Evolutionary conservation across 2,888 invertebrate genomes (phyloP).

Genomic region (Drosophila nr. fundita): DNA sequence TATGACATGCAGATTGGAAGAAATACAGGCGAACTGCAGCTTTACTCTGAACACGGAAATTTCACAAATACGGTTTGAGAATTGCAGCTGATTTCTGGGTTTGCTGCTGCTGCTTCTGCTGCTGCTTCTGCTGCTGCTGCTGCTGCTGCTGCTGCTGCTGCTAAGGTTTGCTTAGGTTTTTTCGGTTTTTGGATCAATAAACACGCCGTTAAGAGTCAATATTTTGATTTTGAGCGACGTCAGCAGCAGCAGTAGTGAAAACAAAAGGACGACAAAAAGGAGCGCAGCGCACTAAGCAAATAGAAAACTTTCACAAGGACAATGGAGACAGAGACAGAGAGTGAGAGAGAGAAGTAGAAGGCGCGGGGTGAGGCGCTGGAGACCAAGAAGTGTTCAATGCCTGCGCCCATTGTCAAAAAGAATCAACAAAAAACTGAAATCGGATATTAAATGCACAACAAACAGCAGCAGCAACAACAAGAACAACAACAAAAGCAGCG

Average conservation of each 20-base stretch:
- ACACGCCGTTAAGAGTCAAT: constrained; percentile 72
- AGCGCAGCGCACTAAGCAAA: constrained; percentile 61
- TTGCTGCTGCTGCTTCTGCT: not conserved
- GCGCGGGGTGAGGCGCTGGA: not conserved
- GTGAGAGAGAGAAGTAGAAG: not conserved
- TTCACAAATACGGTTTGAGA: constrained; percentile 19
- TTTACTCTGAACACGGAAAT: constrained; percentile 10
- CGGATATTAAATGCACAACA: constrained; percentile 78
- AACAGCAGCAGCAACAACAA: constrained; percentile 51
- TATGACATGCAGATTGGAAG: constrained; percentile 64
- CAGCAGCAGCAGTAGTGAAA: constrained; percentile 27
- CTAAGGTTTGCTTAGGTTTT: constrained; percentile 12
- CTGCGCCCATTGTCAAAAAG: constrained; percentile 77
- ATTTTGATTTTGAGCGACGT: constrained; percentile 67
- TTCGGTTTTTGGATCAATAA: constrained; percentile 61
- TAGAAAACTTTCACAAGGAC: constrained; percentile 70
- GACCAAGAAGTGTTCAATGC: constrained; percentile 58
- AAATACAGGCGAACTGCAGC: constrained; percentile 14
- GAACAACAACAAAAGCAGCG: constrained; percentile 50
- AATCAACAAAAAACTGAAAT: constrained; percentile 76
- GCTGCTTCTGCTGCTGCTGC: not conserved
- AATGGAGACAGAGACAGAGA: constrained; percentile 10
- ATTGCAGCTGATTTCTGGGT: constrained; percentile 16
- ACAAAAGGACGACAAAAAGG: constrained; percentile 56
- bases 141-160: not conserved